Percentiles rank a stretch among this genome's conserved stretches.
Evolutionary conservation across 2,797 vertebrate genomes (phyloP).

Genomic region (Varecia variegata): DNA sequence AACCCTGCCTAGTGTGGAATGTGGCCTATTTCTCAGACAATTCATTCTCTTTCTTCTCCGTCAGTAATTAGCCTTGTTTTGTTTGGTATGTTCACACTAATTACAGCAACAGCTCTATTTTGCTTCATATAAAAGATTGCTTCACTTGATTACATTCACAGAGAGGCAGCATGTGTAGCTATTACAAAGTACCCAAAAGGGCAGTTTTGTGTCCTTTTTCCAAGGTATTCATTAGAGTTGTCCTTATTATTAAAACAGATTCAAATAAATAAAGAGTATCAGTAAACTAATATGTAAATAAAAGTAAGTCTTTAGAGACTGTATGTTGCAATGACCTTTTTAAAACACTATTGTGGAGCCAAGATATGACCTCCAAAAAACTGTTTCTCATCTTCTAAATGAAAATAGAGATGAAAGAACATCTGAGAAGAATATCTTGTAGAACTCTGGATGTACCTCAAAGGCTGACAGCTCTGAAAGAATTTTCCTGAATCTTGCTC

Average conservation of each 20-base stretch:
- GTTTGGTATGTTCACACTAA: constrained; percentile 54
- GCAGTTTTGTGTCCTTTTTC: not conserved
- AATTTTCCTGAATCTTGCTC: not conserved
- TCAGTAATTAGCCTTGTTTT: constrained; percentile 70
- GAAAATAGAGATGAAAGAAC: not conserved
- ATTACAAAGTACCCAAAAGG: not conserved
- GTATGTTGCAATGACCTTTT: not conserved
- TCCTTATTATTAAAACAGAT: not conserved
- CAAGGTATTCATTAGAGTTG: not conserved
- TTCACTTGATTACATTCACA: constrained; percentile 34
- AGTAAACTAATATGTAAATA: constrained; percentile 30
- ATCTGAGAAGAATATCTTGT: not conserved
- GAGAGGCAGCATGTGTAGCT: not conserved
- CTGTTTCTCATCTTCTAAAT: not conserved
- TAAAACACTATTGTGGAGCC: not conserved
- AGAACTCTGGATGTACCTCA: not conserved
- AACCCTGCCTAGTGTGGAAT: constrained; percentile 13
- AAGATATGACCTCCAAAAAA: not conserved
- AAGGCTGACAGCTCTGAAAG: not conserved
- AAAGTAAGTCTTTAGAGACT: not conserved
- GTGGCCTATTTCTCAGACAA: constrained; percentile 66
- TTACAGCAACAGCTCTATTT: constrained; percentile 67
- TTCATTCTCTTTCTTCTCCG: constrained; percentile 32
- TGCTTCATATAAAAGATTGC: constrained; percentile 54
- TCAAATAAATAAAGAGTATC: constrained; percentile 34